A percentile compares a stretch with the other conserved stretches of the same genome.
Conservation (phyloP, 2,888 invertebrate genomes). For the Nebria brevicollis region DNA sequence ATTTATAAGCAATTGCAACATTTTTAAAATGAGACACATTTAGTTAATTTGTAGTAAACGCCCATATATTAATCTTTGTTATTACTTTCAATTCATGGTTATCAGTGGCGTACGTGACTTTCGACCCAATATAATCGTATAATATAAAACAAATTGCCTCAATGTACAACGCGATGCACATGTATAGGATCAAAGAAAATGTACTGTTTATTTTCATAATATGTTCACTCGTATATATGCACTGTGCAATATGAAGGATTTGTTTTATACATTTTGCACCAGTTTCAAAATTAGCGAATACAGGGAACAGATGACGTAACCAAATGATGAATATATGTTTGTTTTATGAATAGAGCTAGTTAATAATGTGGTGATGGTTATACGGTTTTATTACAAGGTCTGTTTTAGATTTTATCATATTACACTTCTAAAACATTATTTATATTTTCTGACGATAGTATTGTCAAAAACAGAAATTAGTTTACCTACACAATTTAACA, state of each 20-base stretch:
- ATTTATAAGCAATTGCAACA: not conserved
- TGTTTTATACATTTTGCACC: not conserved
- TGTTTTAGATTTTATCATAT: no score
- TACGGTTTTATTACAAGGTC: not conserved
- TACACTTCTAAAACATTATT: no score
- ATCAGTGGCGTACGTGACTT: constrained; percentile 17
- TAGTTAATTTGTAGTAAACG: not conserved
- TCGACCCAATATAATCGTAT: not conserved
- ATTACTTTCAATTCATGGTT: not conserved
- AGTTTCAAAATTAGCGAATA: not conserved
- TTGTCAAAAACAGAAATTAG: not conserved
- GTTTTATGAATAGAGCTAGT: not conserved
- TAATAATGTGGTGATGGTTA: not conserved
- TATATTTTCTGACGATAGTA: not conserved
- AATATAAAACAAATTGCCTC: not conserved
- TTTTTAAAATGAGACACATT: not conserved
- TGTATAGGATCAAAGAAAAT: not conserved
- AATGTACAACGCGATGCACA: no score
- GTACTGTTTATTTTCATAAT: not conserved
- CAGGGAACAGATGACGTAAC: not conserved
- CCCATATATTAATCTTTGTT: not conserved
- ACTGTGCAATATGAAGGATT: not conserved
- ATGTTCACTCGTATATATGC: not conserved
- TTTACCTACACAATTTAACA: not conserved
- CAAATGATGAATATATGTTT: not conserved